A percentile compares a stretch with the other conserved stretches of the same genome.
Conservation (phyloP, 2,888 invertebrate species). For the Eupithecia subumbrata region DNA sequence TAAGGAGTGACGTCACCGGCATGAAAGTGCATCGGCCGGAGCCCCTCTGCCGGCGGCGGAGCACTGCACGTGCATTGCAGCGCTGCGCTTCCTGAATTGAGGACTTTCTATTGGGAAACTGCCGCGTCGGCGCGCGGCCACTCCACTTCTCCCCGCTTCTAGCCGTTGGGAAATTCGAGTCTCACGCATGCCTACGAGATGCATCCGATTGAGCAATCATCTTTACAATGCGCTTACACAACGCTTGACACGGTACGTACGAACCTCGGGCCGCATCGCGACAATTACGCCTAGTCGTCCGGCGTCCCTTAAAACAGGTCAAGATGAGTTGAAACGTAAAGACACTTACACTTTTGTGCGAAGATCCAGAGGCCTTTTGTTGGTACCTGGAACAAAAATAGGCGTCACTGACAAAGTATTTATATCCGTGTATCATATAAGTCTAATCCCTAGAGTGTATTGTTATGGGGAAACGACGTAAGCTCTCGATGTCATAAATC, state of each 20-base stretch:
- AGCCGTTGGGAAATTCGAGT: slow-evolving; percentile 75
- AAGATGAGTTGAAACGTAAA: slow-evolving; percentile 33
- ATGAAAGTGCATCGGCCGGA: slow-evolving; percentile 82
- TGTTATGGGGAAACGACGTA: slow-evolving; percentile 2
- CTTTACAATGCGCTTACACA: slow-evolving; percentile 72
- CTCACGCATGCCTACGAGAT: slow-evolving; percentile 74
- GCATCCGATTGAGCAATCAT: slow-evolving; percentile 79
- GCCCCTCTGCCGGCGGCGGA: slow-evolving; percentile 57
- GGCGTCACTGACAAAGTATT: slow-evolving; percentile 10
- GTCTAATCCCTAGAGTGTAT: background rate
- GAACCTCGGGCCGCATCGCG: slow-evolving; percentile 47
- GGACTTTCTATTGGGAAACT: slow-evolving; percentile 83
- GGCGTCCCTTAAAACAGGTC: slow-evolving; percentile 35
- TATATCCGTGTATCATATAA: background rate
- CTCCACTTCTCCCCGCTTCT: slow-evolving; percentile 63
- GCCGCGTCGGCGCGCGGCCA: slow-evolving; percentile 54
- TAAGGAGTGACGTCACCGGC: slow-evolving; percentile 77
- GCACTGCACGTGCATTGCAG: slow-evolving; percentile 61
- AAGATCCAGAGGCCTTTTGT: slow-evolving; percentile 49
- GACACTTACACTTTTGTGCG: slow-evolving; percentile 71
- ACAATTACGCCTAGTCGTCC: slow-evolving; percentile 41
- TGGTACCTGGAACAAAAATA: slow-evolving; percentile 60
- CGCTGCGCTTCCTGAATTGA: slow-evolving; percentile 74
- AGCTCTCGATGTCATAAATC: slow-evolving; percentile 24
- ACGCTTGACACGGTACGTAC: slow-evolving; percentile 56